Base-by-base conservation (phyloP, 2,888 invertebrate species). In the Mythimna vitellina region DNA sequence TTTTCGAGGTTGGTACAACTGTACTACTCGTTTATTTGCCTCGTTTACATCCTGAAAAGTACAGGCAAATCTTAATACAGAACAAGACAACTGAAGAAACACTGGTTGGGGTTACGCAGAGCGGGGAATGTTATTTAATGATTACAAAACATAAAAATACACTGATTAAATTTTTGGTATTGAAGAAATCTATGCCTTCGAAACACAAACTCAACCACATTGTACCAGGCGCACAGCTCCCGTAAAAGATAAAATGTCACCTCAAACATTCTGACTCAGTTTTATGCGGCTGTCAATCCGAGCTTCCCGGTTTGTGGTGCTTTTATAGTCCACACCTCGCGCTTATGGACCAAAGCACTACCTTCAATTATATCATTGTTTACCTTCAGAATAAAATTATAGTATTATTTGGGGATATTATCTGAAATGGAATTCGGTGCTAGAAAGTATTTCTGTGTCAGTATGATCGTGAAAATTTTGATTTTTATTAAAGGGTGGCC, bases 331-430 rank as follows among this genome's bases (percentile, higher is more conserved):
- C 70, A 73, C 85, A 83, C 79, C 83, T 79, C 72, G 58, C 66
- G 62, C 76, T 85, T 84, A 86, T 86, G 81, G 66, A 49, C n/a
- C 32, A 70, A 72, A 67, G 84, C 84, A 76, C 82, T 77, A 77
- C 68, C 82, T 69, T 71, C 81, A 86, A 86, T 86, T 85, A 80
- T 78, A 67, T 84, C 78, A 82, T 85, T 82, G 81, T 86, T 76
- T 81, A 76, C 76, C 53, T 63, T 32, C 17, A 51, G 61, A 66
- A 81, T 66, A 60, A 68, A 68, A 82, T 79, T 54, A 76, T 54
- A 46, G 35, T 54, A 76, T 70, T 80, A 62, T 66, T 69, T 65
- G 20, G 17, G 42, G 9, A 35, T 56, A 29, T 74, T 65, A 63
- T 61, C 64, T 57, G 35, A 9, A n/a, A 61, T 38, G 54, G n/a